Base-by-base conservation (phyloP, 1,140 invertebrate genomes). In the Temnothorax longispinosus region DNA sequence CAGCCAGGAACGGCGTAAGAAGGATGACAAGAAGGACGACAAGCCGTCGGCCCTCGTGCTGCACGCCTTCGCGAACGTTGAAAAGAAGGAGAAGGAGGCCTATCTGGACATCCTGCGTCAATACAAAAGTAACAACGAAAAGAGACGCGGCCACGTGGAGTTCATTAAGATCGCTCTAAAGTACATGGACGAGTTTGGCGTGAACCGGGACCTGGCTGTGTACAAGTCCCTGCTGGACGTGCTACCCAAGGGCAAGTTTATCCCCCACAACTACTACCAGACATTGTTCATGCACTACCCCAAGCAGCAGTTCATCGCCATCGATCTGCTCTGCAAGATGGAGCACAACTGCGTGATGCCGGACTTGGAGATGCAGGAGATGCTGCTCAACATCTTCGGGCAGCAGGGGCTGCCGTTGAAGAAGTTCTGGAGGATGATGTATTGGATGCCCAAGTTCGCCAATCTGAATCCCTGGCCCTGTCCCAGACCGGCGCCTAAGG, bases 401-500 rank as follows among this genome's bases (percentile, higher is more conserved):
- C 95, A 96, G 80, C 95, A 97, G 91, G 97, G 97, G 13, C 96
- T 97, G 93, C 98, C 98, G 0, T 93, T 98, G 15, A 95, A 98
- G 85, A 99, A 99, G 93, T 98, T 97, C 93, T 97, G 97, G 96
- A 96, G 98, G 65, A 99, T 99, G 98, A 97, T 98, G 96, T 99
- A 99, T 93, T 99, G 99, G 99, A 98, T 99, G 97, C 99, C 99
- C 4, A 99, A 99, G 94, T 98, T 99, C 92, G 98, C 97, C 92
- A 97, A 99, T 94, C 93, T 97, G 0, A 98, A 98, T 89, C 99
- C 99, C 2, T 99, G 98, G 97, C 97, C 97, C 1, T 93, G 99
- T 58, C 98, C 99, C 0, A 96, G 97, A 50, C 96, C 97, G 1
- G 88, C 98, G 47, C 98, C 98, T 2, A 96, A 96, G 89, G 97